Evolutionary conservation across 1,140 invertebrate genomes (phyloP).

Genomic region (Drosophila ficusphila): DNA sequence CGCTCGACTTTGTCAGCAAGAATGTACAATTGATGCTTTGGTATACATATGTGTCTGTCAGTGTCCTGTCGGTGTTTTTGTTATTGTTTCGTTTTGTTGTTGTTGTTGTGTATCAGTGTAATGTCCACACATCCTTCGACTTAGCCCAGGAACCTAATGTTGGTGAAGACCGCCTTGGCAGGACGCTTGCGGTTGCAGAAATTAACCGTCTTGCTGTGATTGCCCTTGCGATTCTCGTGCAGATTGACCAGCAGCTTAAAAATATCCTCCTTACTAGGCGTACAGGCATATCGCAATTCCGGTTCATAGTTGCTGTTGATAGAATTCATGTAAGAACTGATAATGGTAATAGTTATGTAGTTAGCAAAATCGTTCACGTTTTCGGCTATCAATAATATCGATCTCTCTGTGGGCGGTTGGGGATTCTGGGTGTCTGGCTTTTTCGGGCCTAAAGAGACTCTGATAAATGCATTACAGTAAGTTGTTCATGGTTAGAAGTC

Average conservation of each 20-base stretch:
- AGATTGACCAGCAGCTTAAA: slow-evolving; percentile 86
- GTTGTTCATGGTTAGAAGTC: slow-evolving; percentile 6
- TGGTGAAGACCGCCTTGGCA: slow-evolving; percentile 86
- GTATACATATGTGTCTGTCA: slow-evolving; percentile 70
- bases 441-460: slow-evolving; percentile 60
- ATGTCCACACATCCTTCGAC: neutral
- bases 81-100: slow-evolving; percentile 2
- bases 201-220: slow-evolving; percentile 85
- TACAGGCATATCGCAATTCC: slow-evolving; percentile 86
- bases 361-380: slow-evolving; percentile 69
- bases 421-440: slow-evolving; percentile 37
- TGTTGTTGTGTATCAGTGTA: neutral
- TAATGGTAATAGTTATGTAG: slow-evolving; percentile 75
- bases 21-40: slow-evolving; percentile 80
- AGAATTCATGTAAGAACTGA: slow-evolving; percentile 83
- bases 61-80: slow-evolving; percentile 23
- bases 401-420: slow-evolving; percentile 26
- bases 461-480: slow-evolving; percentile 58
- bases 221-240: slow-evolving; percentile 86
- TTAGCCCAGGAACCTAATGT: slow-evolving; percentile 87
- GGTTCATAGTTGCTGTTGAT: slow-evolving; percentile 85
- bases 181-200: slow-evolving; percentile 87
- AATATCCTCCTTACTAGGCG: slow-evolving; percentile 86
- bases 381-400: slow-evolving; percentile 32
- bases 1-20: slow-evolving; percentile 72